Conservation (phyloP, 2,888 invertebrate species). For the Hymenopus coronatus region DNA sequence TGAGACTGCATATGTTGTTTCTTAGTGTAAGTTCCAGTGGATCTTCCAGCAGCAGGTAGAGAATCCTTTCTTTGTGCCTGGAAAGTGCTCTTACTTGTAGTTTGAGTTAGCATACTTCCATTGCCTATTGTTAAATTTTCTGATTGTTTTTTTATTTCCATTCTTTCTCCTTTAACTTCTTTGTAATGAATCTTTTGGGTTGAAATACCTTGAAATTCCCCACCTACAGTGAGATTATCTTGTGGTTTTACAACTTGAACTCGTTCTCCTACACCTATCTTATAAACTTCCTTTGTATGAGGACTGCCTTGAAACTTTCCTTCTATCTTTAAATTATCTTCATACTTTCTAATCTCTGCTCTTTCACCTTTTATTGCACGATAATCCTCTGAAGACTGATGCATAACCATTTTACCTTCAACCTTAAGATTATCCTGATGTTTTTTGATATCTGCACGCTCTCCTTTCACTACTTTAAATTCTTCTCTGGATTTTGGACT, state of each 20-base stretch:
- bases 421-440: conserved; percentile 44
- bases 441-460: conserved; percentile 35
- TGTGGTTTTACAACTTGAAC: conserved; percentile 34
- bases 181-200: conserved; percentile 39
- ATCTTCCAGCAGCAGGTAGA: conserved; percentile 49
- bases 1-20: conserved; percentile 66
- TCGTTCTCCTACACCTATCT: conserved; percentile 38
- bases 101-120: conserved; percentile 55
- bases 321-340: conserved; percentile 48
- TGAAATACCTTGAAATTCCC: conserved; percentile 42
- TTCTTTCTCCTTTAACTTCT: conserved; percentile 50
- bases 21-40: conserved; percentile 52
- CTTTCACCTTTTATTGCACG: conserved; percentile 44
- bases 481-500: conserved; percentile 31
- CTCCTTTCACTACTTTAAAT: conserved; percentile 36
- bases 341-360: conserved; percentile 45
- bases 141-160: conserved; percentile 50
- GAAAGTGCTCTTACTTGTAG: conserved; percentile 54
- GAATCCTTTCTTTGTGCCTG: conserved; percentile 56
- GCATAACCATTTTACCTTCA: conserved; percentile 48
- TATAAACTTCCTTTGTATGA: conserved; percentile 20
- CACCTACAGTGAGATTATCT: conserved; percentile 55
- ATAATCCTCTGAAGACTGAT: conserved; percentile 37
- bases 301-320: conserved; percentile 39
- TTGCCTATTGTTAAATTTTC: conserved; percentile 52